Evolutionary conservation across 2,888 invertebrate genomes (phyloP).

Genomic region (Rhimphoctona megacephalus): DNA sequence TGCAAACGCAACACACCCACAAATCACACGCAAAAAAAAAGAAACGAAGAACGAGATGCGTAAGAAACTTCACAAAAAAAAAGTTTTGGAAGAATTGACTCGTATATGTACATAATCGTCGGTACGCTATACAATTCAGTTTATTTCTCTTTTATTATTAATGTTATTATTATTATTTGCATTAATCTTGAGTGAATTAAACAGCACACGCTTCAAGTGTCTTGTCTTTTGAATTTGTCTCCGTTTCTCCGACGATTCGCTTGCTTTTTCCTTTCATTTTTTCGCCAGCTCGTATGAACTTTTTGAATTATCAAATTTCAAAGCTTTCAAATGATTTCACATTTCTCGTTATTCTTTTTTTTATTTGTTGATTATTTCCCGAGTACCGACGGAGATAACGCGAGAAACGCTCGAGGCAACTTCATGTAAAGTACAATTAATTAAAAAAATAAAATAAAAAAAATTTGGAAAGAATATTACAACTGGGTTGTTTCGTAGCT

Average conservation of each 20-base stretch:
- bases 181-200: slow-evolving; percentile 67
- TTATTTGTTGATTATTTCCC: not conserved
- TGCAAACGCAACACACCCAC: slow-evolving; percentile 45
- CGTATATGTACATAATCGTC: slow-evolving; percentile 71
- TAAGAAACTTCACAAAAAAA: slow-evolving; percentile 49
- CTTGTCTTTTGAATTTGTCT: slow-evolving; percentile 69
- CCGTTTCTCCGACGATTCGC: not conserved
- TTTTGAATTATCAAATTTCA: not conserved
- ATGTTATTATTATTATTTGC: slow-evolving; percentile 68
- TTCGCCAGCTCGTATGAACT: not conserved
- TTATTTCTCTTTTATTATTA: slow-evolving; percentile 53
- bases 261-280: slow-evolving; percentile 18
- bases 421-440: slow-evolving; percentile 36
- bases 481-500: slow-evolving; percentile 31
- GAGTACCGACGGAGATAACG: slow-evolving; percentile 21
- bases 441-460: slow-evolving; percentile 10
- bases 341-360: not conserved
- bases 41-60: slow-evolving; percentile 61
- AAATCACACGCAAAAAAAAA: slow-evolving; percentile 49
- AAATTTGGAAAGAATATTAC: not conserved
- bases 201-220: slow-evolving; percentile 77
- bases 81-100: slow-evolving; percentile 76
- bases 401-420: slow-evolving; percentile 42
- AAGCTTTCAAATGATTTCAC: too few relatives aligned
- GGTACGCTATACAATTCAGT: slow-evolving; percentile 67